Evolutionary conservation across 2,797 vertebrate genomes (phyloP).

Genomic region (Melanogrammus aeglefinus): DNA sequence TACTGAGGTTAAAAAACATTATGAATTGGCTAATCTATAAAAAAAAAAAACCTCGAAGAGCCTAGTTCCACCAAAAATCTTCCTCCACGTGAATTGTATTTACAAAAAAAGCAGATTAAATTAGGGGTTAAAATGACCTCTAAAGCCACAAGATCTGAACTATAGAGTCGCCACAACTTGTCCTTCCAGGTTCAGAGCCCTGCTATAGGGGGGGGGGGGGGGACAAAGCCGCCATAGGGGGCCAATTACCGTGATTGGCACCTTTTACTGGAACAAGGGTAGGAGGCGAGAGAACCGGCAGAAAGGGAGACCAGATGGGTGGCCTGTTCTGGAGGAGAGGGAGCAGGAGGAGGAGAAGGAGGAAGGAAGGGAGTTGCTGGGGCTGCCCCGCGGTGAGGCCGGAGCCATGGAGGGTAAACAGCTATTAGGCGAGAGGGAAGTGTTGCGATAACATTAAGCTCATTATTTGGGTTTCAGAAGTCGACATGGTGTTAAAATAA

Average conservation of each 20-base stretch:
- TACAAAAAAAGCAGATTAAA: background rate
- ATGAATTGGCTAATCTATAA: no score
- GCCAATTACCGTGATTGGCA: slow-evolving; percentile 80
- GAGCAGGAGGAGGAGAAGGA: slow-evolving; percentile 10
- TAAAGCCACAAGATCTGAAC: no score
- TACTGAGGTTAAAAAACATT: no score
- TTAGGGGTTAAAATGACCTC: no score
- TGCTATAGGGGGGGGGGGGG: no score
- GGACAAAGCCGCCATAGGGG: slow-evolving; percentile 72
- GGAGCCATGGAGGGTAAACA: slow-evolving; percentile 37
- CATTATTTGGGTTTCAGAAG: no score
- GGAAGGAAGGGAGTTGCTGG: background rate
- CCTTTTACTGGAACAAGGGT: slow-evolving; percentile 69
- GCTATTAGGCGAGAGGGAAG: slow-evolving; percentile 24
- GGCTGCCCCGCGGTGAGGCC: slow-evolving; percentile 16
- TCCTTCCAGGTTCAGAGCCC: no score
- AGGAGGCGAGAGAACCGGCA: slow-evolving; percentile 55
- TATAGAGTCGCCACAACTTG: no score
- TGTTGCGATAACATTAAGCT: background rate
- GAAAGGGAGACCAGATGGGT: slow-evolving; percentile 74
- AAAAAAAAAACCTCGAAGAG: no score
- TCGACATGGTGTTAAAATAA: no score
- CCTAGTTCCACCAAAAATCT: background rate
- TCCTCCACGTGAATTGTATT: no score
- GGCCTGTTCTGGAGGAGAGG: slow-evolving; percentile 57